These are phyloP conservation scores for Ornithorhynchus anatinus DNA, from an alignment of 2,113 vertebrate species.

Conservation along the genomic window DNA sequence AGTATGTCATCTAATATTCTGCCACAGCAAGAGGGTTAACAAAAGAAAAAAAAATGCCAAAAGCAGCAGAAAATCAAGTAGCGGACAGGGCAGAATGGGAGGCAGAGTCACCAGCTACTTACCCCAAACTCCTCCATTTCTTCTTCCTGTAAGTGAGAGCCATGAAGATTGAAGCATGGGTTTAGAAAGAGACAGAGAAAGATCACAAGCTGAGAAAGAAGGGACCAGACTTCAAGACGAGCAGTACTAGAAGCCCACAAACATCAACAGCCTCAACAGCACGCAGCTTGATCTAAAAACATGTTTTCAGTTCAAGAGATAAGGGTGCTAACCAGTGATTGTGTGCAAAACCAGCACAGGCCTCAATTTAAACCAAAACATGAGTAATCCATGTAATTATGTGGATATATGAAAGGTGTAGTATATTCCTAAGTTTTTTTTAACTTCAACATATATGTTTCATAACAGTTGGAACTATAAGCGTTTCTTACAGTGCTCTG, in stretches of 20 bases:
- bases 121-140: conserved; percentile 99
- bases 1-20: conserved; percentile 48
- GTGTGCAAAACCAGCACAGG: neutral
- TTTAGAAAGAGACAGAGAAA: conserved; percentile 83
- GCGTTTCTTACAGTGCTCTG: too few species aligned
- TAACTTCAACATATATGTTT: too few species aligned
- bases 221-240: conserved; percentile 81
- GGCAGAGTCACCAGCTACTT: conserved; percentile 81
- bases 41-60: conserved; percentile 46
- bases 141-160: conserved; percentile 98
- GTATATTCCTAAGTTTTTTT: too few species aligned
- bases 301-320: conserved; percentile 18
- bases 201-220: conserved; percentile 94
- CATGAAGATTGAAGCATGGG: conserved; percentile 90
- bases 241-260: conserved; percentile 77
- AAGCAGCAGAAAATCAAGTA: conserved; percentile 67
- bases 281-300: conserved; percentile 21
- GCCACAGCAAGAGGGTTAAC: conserved; percentile 71
- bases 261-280: conserved; percentile 56
- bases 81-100: conserved; percentile 65
- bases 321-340: neutral
- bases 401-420: too few species aligned
- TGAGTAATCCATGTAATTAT: neutral
- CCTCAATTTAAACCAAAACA: neutral
- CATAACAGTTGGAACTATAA: too few species aligned